A percentile compares a stretch with the other conserved stretches of the same genome.
These are phyloP conservation scores for Hirundichthys speculiger DNA, from an alignment of 2,113 vertebrate genomes.

Conservation along the genomic window DNA sequence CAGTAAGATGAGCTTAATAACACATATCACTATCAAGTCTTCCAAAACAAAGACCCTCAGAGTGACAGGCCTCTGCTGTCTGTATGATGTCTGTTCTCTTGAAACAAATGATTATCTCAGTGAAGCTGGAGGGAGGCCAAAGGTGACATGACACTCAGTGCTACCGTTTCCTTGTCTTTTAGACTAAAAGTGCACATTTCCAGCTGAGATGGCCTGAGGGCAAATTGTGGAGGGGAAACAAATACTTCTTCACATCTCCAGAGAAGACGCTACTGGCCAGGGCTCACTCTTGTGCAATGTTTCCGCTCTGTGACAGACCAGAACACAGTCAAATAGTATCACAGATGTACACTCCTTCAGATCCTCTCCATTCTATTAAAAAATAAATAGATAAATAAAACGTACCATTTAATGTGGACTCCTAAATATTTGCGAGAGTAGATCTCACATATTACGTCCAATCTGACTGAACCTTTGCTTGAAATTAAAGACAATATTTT, in stretches of 20 bases:
- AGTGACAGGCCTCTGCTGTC: constrained; percentile 65
- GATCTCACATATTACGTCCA: background rate
- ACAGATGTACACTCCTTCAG: constrained; percentile 38
- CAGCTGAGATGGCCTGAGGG: constrained; percentile 54
- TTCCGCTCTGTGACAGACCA: constrained; percentile 45
- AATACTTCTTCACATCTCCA: constrained; percentile 50
- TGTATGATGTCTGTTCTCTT: constrained; percentile 62
- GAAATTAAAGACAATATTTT: constrained; percentile 42
- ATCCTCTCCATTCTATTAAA: background rate
- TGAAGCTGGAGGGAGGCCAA: constrained; percentile 64
- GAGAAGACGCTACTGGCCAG: constrained; percentile 51
- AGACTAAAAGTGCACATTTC: constrained; percentile 56
- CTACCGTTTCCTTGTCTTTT: constrained; percentile 44
- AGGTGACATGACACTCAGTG: constrained; percentile 63
- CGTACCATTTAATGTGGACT: too few relatives aligned
- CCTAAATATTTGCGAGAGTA: background rate
- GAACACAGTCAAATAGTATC: constrained; percentile 40
- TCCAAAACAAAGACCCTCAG: constrained; percentile 50
- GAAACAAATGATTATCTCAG: constrained; percentile 58
- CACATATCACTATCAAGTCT: constrained; percentile 39
- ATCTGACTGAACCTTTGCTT: background rate
- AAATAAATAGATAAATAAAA: too few relatives aligned
- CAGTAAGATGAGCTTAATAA: constrained; percentile 33
- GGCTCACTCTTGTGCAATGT: constrained; percentile 41
- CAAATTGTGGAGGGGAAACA: constrained; percentile 45